Percentiles rank a stretch among this genome's conserved stretches.
phyloP scores from a whole-genome alignment of 2,113 vertebrate genomes.

The Gadus chalcogrammus region DNA sequence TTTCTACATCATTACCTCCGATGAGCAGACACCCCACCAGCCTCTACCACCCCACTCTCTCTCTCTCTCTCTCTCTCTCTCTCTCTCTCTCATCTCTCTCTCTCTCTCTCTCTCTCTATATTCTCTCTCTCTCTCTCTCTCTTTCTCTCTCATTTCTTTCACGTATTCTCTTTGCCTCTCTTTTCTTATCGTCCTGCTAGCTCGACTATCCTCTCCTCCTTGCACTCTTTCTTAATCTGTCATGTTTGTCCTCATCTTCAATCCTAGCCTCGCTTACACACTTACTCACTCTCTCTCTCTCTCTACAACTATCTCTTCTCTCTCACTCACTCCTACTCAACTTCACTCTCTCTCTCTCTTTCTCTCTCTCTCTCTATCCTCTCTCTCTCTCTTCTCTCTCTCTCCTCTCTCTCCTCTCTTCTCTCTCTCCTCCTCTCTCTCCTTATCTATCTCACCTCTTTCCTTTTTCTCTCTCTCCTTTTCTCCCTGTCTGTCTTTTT shows the following conservation, averaged over 20 bases:
- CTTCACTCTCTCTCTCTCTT: too few relatives aligned
- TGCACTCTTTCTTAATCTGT: background rate
- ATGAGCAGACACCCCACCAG: slow-evolving; percentile 60
- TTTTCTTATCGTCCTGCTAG: slow-evolving; percentile 15
- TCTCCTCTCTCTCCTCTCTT: too few relatives aligned
- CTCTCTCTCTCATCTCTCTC: slow-evolving; percentile 7
- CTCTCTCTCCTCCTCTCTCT: too few relatives aligned
- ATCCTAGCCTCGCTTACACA: too few relatives aligned
- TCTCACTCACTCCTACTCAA: too few relatives aligned
- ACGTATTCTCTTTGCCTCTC: slow-evolving; percentile 33
- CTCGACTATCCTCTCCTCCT: slow-evolving; percentile 19
- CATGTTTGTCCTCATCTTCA: too few relatives aligned
- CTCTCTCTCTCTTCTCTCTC: too few relatives aligned
- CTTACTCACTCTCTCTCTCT: too few relatives aligned
- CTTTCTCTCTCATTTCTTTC: background rate
- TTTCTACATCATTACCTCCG: slow-evolving; percentile 78
- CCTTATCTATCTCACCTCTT: too few relatives aligned
- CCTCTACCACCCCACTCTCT: slow-evolving; percentile 29
- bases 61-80: slow-evolving; percentile 23
- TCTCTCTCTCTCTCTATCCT: too few relatives aligned
- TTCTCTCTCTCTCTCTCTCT: slow-evolving; percentile 28
- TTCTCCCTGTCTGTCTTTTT: slow-evolving; percentile 9
- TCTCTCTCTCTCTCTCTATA: background rate
- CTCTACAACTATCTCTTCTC: too few relatives aligned
- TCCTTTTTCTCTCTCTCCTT: too few relatives aligned